Conservation (phyloP, 1,140 invertebrate species). For the Trichonephila clavipes region DNA sequence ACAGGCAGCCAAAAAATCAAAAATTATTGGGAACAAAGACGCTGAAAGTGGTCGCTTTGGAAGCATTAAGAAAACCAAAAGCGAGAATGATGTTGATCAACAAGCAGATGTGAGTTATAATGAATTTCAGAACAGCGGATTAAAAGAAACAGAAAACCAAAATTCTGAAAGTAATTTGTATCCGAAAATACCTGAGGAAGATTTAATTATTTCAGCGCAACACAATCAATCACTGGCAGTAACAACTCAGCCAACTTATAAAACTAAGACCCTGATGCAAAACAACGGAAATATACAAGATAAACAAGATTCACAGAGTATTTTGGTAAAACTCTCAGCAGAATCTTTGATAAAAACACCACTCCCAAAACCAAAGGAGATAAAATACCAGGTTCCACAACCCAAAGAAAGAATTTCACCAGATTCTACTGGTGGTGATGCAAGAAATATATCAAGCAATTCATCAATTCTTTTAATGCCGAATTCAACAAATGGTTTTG, state of each 20-base stretch:
- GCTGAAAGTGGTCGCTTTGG: conserved; percentile 61
- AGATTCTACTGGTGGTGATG: not conserved
- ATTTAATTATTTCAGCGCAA: conserved; percentile 26
- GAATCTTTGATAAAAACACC: conserved; percentile 47
- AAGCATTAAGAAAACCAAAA: conserved; percentile 55
- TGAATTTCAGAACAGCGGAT: conserved; percentile 42
- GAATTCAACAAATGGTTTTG: not conserved
- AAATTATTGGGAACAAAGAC: conserved; percentile 71
- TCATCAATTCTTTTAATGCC: not conserved
- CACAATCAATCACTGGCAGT: not conserved
- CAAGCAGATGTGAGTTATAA: not conserved
- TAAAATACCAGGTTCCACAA: conserved; percentile 57
- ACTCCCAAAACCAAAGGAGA: conserved; percentile 15
- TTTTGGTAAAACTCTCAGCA: conserved; percentile 42
- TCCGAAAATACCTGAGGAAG: conserved; percentile 73
- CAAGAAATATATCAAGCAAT: not conserved
- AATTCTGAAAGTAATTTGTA: conserved; percentile 53
- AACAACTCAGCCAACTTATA: conserved; percentile 9
- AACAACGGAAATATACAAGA: not conserved
- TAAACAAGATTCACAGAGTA: not conserved
- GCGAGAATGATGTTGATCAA: not conserved
- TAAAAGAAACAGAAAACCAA: conserved; percentile 12
- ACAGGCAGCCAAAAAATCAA: conserved; percentile 70
- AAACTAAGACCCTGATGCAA: not conserved
- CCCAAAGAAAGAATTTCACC: conserved; percentile 17